Evolutionary conservation across 2,888 invertebrate genomes (phyloP), one percentile per base, ranked within the genome.

Genomic region (Dryococelus australis): DNA sequence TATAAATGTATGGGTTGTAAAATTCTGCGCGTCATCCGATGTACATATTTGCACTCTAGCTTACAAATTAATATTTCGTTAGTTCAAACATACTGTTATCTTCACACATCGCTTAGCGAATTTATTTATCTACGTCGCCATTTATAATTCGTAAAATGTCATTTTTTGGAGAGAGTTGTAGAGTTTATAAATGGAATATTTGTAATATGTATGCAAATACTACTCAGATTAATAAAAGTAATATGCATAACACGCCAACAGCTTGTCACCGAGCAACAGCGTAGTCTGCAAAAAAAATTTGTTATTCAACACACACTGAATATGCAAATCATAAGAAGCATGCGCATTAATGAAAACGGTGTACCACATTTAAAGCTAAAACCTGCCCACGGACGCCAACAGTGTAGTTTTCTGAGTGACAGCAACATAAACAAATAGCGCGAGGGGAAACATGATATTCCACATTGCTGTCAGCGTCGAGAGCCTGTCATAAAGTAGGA

Each of bases 291-390:
- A 65, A 65, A 65, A 20, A 65, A 16, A 9, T 65, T 65, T 1
- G 6, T n/a, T n/a, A 65, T n/a, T n/a, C 24, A 8, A 16, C n/a
- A 65, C 65, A 24, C 65, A 24, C 65, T 65, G 65, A 24, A n/a
- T 65, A 65, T 65, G 65, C 65, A 65, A 65, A 65, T 65, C n/a
- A 65, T 65, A 65, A 65, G 65, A 65, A 65, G 8, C 65, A 65
- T 65, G 65, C n/a, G n/a, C 65, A 65, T 65, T 65, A 65, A 65
- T 65, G 6, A 65, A n/a, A n/a, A 5, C 20, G 24, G 13, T 65
- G 65, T 65, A n/a, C 65, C 20, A 65, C 65, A 24, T 65, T 65
- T n/a, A n/a, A 24, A 65, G 65, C 65, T 65, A 16, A 65, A 65
- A 65, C 65, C 65, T 65, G 65, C 16, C 65, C 65, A 24, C 65